phyloP scores from a whole-genome alignment of 2,113 vertebrate genomes.

The Hypanus sabinus region DNA sequence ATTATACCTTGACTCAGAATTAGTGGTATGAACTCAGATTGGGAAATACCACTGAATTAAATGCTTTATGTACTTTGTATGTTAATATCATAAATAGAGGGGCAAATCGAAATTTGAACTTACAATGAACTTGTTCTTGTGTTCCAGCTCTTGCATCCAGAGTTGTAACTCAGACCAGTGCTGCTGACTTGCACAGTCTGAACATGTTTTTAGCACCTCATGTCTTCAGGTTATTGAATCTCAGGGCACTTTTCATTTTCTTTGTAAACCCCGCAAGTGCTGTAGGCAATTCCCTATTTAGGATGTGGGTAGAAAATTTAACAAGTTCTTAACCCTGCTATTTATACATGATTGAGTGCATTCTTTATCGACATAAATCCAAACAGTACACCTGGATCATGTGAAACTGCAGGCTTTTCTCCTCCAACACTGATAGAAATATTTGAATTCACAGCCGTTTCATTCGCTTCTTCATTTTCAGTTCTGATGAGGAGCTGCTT shows the following conservation, averaged over 20 bases:
- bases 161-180: neutral
- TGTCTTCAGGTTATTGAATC: conserved; percentile 17
- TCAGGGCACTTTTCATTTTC: neutral
- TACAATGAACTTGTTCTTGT: neutral
- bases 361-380: neutral
- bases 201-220: neutral
- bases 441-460: neutral
- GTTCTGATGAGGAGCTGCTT: neutral
- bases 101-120: neutral
- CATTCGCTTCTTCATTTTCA: neutral
- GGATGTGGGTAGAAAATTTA: neutral
- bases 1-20: neutral
- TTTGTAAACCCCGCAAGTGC: neutral
- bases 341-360: conserved; percentile 28
- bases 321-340: neutral
- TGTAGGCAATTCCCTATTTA: neutral
- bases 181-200: neutral
- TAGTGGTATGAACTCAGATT: too few species aligned
- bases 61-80: neutral
- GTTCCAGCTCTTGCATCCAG: neutral
- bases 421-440: neutral
- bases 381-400: neutral
- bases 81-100: neutral
- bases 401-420: neutral
- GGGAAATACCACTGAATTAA: neutral